phyloP scores from a whole-genome alignment of 1,140 invertebrate genomes.

The Rhagoletis zephyria region DNA sequence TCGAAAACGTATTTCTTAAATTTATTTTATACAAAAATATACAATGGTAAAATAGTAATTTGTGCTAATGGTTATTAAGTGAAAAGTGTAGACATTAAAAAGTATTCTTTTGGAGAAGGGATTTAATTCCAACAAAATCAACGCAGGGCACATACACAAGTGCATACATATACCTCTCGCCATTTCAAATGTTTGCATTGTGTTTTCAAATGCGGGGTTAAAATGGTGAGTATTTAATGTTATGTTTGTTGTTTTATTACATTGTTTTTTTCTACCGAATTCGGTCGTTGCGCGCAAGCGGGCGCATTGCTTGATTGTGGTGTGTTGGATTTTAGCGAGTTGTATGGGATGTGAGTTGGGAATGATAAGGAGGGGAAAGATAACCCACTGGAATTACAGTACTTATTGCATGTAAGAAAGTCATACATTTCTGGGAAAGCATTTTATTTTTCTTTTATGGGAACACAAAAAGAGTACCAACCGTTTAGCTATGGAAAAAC shows the following conservation, averaged over 20 bases:
- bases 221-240: constrained; percentile 40
- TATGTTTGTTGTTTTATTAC: constrained; percentile 14
- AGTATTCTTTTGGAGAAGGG: neutral
- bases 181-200: constrained; percentile 35
- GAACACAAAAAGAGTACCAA: too few relatives aligned
- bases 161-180: neutral
- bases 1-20: neutral
- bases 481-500: too few relatives aligned
- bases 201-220: neutral
- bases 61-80: neutral
- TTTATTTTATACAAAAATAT: constrained; percentile 9
- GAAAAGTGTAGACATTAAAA: neutral
- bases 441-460: too few relatives aligned
- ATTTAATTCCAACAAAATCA: constrained; percentile 17
- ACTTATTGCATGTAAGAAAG: too few relatives aligned
- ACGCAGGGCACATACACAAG: neutral
- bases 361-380: neutral
- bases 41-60: neutral
- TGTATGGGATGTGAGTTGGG: neutral
- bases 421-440: too few relatives aligned
- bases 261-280: too few relatives aligned
- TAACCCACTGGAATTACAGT: neutral
- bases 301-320: constrained; percentile 22
- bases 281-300: neutral
- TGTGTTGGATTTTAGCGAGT: neutral